These are phyloP conservation scores for Plectus sambesii DNA, from an alignment of 1,140 invertebrate genomes.

Conservation along the genomic window DNA sequence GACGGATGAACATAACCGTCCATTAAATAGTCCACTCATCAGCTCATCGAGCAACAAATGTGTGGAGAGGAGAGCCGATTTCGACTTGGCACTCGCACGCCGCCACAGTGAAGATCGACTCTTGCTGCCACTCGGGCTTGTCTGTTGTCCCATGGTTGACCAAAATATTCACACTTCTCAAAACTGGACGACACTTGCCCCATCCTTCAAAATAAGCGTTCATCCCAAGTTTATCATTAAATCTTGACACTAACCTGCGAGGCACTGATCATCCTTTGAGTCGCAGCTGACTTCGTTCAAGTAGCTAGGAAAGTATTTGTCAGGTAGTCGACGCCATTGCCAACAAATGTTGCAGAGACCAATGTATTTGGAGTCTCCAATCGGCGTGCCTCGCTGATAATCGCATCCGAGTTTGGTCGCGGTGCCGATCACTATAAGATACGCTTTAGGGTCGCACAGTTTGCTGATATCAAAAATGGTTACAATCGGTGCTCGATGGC, in stretches of 20 bases:
- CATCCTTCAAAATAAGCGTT: conserved; percentile 15
- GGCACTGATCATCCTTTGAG: conserved; percentile 12
- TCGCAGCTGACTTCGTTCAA: conserved; percentile 20
- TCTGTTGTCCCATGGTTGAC: conserved; percentile 4
- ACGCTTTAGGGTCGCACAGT: too few species aligned
- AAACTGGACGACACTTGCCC: conserved; percentile 13
- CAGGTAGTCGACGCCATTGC: conserved; percentile 15
- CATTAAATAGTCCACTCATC: too few species aligned
- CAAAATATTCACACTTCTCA: conserved; percentile 13
- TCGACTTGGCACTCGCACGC: conserved; percentile 19
- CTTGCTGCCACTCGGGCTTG: conserved; percentile 11
- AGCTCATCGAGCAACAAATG: conserved; percentile 11
- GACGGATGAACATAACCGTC: too few species aligned
- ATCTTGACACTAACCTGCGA: conserved; percentile 10
- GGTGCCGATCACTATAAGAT: conserved; percentile 13
- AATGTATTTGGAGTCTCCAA: conserved; percentile 5
- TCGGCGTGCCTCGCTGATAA: conserved; percentile 11
- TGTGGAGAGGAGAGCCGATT: conserved; percentile 12
- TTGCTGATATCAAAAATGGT: too few species aligned
- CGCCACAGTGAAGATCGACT: conserved; percentile 10
- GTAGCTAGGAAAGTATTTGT: conserved; percentile 13
- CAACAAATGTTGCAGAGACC: conserved; percentile 19
- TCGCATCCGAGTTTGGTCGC: conserved; percentile 10
- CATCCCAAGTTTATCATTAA: background rate
- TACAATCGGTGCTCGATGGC: too few species aligned